phyloP scores from a whole-genome alignment of 2,888 invertebrate species.

The Microctonus brassicae region DNA sequence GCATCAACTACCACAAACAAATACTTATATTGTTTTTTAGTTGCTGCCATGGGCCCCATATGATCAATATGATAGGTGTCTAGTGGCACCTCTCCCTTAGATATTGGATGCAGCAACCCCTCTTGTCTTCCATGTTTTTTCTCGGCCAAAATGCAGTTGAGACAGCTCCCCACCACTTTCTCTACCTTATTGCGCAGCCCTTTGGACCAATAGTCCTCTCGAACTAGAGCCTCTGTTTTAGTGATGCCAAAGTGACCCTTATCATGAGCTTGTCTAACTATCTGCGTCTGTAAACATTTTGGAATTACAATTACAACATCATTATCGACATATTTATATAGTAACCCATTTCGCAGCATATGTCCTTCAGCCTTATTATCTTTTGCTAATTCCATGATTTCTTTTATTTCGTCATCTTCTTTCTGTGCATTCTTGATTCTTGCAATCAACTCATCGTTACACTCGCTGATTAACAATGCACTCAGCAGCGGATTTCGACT shows the following conservation, averaged over 20 bases:
- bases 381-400: too few species aligned
- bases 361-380: too few species aligned
- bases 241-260: conserved; percentile 58
- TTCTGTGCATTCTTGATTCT: too few species aligned
- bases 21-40: conserved; percentile 53
- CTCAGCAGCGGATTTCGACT: too few species aligned
- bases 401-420: too few species aligned
- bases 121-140: conserved; percentile 52
- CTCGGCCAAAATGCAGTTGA: conserved; percentile 48
- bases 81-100: conserved; percentile 52
- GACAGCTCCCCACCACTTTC: conserved; percentile 38
- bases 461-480: too few species aligned
- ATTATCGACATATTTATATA: too few species aligned
- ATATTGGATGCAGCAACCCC: conserved; percentile 51
- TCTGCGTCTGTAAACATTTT: conserved; percentile 56
- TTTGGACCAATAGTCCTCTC: conserved; percentile 32
- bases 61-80: conserved; percentile 58
- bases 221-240: conserved; percentile 45
- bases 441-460: too few species aligned
- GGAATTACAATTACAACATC: conserved; percentile 64
- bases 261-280: conserved; percentile 60
- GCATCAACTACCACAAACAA: conserved; percentile 54
- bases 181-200: conserved; percentile 32
- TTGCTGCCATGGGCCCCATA: conserved; percentile 55
- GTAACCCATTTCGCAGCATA: neutral